Base-by-base conservation (phyloP, 1,140 invertebrate species). In the Wiebesia pumilae region DNA sequence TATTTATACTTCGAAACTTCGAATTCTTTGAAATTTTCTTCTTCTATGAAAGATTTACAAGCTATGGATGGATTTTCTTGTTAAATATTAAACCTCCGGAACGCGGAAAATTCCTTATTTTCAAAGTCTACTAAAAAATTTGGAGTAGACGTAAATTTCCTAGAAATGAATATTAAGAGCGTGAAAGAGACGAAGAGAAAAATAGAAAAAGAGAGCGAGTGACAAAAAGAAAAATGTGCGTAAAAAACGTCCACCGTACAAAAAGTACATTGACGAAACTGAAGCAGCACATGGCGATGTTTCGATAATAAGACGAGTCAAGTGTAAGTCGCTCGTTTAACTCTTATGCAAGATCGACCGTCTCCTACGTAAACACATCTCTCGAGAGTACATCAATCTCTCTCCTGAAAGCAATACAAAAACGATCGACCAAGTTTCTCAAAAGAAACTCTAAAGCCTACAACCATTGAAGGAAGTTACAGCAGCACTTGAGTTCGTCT, bases 371-470 rank as follows among this genome's bases (percentile, higher is more conserved):
- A 62, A 58, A 38, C 38, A 30, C 35, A 81, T 38, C 67, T 71
- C 81, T 82, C 67, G 27, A 78, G 83, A 67, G 38, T 51, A 79
- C 83, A 84, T 84, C 75, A 79, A 84, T 84, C 83, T 79, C 71
- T n/a, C 30, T 38, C 7, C 80, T 19, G 2, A 16, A 21, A 43
- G 38, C 54, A 21, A 40, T 38, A 40, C 47, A 80, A 80, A 80
- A 80, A 80, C 62, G 16, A 62, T 62, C 19, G n/a, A 80, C 21
- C 30, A n/a, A 43, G 27, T 77, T n/a, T 30, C 33, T 47, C 24
- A 33, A 27, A n/a, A 80, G 65, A 65, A 65, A 47, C 62, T 12
- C 21, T 3, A 24, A 24, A 62, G 80, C 14, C 0, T 19, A 43
- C 35, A 7, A 75, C 2, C 24, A 40, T 40, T 73, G 3, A 40